Base-by-base conservation (phyloP, 2,797 vertebrate genomes). In the Heliangelus exortis region DNA sequence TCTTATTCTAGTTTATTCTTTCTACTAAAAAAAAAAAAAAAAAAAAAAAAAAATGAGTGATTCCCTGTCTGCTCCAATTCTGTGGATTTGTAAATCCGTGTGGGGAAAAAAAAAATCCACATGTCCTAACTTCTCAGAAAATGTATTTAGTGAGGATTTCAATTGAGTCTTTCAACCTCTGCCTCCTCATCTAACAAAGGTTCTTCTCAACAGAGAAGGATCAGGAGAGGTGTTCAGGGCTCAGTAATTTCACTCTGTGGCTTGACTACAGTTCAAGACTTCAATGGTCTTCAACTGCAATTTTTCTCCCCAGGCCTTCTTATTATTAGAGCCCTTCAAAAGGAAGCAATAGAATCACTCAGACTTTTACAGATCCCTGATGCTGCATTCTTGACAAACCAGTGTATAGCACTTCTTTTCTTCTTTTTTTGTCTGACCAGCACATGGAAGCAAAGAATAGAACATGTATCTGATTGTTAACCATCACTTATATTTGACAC, bases 381-480 rank as follows among this genome's bases (percentile, higher is more conserved):
- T 89, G 80, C 80, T 90, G 53, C 77, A 79, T 78, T 94, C 86
- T 89, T 69, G 81, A 90, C 90, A 93, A 97, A 84, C 53, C 65
- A 93, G 72, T 73, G 33, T 75, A 95, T 87, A 93, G 57, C 91
- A 92, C 57, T 97, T 93, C 89, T 96, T 97, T 96, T 95, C 87
- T 96, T 94, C 79, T 75, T 85, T 85, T 41, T 92, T 84, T 78
- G 69, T 86, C 87, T 92, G 77, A 91, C 94, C 92, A 87, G 91
- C 92, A 93, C 91, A 92, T 80, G 89, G 95, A 97, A 94, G 71
- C 20, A 76, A 90, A 96, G 85, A 96, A 97, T 92, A 96, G 95
- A 96, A 90, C 71, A 87, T 54, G 51, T 62, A 75, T 87, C 76
- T 69, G 82, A 90, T 90, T 97, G 93, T 97, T 95, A 96, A 83